Base-by-base conservation (phyloP, 2,797 vertebrate species). In the Calcarius lapponicus region DNA sequence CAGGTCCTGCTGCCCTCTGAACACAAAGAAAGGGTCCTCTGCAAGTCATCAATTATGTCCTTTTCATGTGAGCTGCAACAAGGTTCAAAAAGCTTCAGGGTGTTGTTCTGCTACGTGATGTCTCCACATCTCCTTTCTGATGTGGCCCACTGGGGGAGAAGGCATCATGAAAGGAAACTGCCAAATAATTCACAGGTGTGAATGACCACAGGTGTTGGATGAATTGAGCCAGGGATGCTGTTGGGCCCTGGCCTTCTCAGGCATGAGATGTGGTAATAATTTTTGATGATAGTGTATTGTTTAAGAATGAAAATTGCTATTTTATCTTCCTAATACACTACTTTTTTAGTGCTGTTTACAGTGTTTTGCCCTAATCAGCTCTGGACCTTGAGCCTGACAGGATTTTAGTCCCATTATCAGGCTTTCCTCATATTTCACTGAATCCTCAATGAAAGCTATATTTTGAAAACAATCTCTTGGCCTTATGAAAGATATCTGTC, bases 381-480 rank as follows among this genome's bases (percentile, higher is more conserved):
- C 32, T 54, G 24, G 13, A 71, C 21, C 31, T 80, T 85, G n/a
- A 66, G 61, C 10, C 25, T 82, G 40, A 56, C 24, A 83, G 32
- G 29, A 67, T 64, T 79, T 82, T 87, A 82, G 17, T 71, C 34
- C 12, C 22, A 56, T 88, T 81, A 7, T 28, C 50, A 64, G 13
- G 8, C 5, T 81, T 91, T 93, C 83, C 65, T 62, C 43, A 38
- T 38, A 85, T 62, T 75, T 69, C 48, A 72, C 8, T 10, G 19
- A n/a, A 10, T 72, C 76, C 17, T 81, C 40, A 62, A 32, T 31
- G 34, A 76, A 73, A 81, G 11, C 10, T 80, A 9, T 43, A 17
- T 42, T 92, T 93, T 88, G 47, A 51, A 92, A 90, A 67, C 16
- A 69, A 22, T 71, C 38, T 72, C 28, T 74, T 80, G 17, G 34